A percentile compares a stretch with the other conserved stretches of the same genome.
Evolutionary conservation across 1,140 invertebrate genomes (phyloP).

Genomic region (Drosophila simulans): DNA sequence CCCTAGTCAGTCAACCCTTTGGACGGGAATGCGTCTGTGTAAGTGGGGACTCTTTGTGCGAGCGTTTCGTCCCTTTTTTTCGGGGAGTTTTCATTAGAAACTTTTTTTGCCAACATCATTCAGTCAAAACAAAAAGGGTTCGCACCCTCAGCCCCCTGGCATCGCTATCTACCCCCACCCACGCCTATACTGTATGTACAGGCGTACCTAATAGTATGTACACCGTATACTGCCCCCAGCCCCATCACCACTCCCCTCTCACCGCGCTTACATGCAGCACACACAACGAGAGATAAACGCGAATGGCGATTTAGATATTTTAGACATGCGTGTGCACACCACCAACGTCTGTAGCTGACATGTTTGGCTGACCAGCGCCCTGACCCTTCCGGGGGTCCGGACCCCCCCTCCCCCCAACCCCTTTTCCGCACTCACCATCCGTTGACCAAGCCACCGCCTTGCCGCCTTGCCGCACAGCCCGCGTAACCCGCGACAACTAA

Average conservation of each 20-base stretch:
- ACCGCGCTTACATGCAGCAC: not conserved
- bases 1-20: constrained; percentile 39
- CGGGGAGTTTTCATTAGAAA: constrained; percentile 74
- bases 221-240: not conserved
- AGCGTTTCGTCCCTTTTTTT: constrained; percentile 41
- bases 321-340: constrained; percentile 57
- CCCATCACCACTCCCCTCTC: not conserved
- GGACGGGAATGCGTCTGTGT: constrained; percentile 25
- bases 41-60: constrained; percentile 27
- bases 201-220: constrained; percentile 36
- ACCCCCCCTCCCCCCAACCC: not conserved
- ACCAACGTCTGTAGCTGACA: constrained; percentile 58
- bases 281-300: constrained; percentile 57
- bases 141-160: constrained; percentile 13
- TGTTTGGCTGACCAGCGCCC: constrained; percentile 49
- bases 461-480: not conserved
- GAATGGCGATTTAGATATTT: constrained; percentile 75
- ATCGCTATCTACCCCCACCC: not conserved
- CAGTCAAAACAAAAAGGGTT: constrained; percentile 72
- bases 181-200: constrained; percentile 4
- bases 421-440: no score
- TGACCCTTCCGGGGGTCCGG: not conserved
- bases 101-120: constrained; percentile 63
- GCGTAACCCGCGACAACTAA: constrained; percentile 63
- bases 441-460: not conserved